Evolutionary conservation across 1,140 invertebrate species (phyloP), one percentile per base, ranked within the genome.

Genomic region (Halyomorpha halys): DNA sequence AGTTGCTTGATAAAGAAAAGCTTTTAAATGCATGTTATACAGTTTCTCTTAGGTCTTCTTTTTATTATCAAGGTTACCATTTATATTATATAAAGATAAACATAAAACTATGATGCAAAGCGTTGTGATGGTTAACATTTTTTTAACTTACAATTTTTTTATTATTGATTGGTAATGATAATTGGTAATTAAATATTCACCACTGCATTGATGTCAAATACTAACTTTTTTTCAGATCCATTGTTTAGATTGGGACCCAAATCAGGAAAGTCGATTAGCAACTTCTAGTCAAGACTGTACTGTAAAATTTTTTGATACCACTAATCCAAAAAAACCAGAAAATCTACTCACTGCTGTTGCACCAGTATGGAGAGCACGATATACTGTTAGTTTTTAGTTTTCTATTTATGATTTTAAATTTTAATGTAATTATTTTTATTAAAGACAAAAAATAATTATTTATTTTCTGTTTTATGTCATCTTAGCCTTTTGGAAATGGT

Each of bases 271-370:
- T 70, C 86, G 90, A 70, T 75, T 97, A 63, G 89, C 89, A n/a
- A 94, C 92, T 1, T 90, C 89, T 64, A 93, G 91, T 79, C 92
- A 96, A 77, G 94, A 97, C 78, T 87, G 89, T 67, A 91, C 90
- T 51, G 92, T 97, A 2, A 95, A 95, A 77, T 92, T 95, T 74
- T 96, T 95, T 79, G 91, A 96, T 75, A 87, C 90, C 13, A 86
- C 82, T 47, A 91, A 88, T 81, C 86, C 89, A 11, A 79, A 86
- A 68, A 82, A 85, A 70, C 82, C 87, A 13, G 90, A 94, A 72
- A 89, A 83, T 75, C 83, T 87, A 63, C 82, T 97, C 47, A 88
- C 84, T 62, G 89, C 91, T 11, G 83, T 85, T 69, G 88, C 89
- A 47, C 93, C 94, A 6, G 92, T 97, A 0, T 97, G 94, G 93